Percentiles rank a stretch among this genome's conserved stretches.
Conservation (phyloP, 2,113 vertebrate species). For the Drymodes brunneopygia region DNA sequence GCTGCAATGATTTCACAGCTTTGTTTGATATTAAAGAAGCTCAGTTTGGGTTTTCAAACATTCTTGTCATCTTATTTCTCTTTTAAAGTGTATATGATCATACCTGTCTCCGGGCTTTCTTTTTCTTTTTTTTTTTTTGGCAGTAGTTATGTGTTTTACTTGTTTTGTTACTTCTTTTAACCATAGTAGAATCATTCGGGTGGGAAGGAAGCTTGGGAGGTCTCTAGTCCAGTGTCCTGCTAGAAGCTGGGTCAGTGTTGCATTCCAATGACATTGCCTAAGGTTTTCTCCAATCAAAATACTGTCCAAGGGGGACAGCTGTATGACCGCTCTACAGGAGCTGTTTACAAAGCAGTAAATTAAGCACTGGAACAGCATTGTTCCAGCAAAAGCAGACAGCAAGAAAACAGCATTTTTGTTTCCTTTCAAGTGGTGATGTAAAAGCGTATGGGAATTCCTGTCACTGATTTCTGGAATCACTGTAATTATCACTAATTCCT, state of each 20-base stretch:
- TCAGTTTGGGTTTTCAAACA: neutral
- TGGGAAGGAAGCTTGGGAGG: neutral
- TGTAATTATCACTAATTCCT: neutral
- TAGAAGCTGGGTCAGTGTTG: neutral
- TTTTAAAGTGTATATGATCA: neutral
- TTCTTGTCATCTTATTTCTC: neutral
- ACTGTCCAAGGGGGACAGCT: neutral
- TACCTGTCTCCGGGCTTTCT: neutral
- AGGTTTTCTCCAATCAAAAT: neutral
- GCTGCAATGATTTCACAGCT: neutral
- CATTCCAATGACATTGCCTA: neutral
- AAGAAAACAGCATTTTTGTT: neutral
- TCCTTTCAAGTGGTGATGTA: neutral
- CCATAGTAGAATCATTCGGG: rapidly evolving
- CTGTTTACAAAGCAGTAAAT: neutral
- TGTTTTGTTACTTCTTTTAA: neutral
- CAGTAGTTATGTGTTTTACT: neutral
- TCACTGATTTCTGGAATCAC: neutral
- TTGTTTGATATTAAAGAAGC: constrained; percentile 44
- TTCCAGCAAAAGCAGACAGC: neutral
- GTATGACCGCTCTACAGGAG: neutral
- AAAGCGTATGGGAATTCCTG: neutral
- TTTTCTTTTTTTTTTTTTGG: neutral
- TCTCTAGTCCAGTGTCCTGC: neutral
- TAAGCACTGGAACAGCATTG: neutral